Evolutionary conservation across 2,888 invertebrate genomes (phyloP), one percentile per base, ranked within the genome.

Genomic region (Phymatocera aterrima): DNA sequence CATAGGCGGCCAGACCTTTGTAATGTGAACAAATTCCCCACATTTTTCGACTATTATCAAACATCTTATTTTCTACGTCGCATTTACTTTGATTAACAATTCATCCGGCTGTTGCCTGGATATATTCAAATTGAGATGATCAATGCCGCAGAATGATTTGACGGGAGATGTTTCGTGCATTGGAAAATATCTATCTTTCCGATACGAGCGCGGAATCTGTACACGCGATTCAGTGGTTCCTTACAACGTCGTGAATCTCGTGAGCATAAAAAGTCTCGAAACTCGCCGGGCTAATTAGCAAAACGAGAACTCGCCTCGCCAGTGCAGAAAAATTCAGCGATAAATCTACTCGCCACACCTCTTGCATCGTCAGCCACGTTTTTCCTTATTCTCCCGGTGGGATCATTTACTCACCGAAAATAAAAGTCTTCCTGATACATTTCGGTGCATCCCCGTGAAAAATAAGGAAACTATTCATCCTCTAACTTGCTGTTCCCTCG

Each of bases 271-370:
- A 21, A 46, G 28, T 24, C 10, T 0, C 18, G 1, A 68, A 68
- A 68, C 68, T 46, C 21, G 28, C 24, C 46, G 24, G 46, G 28
- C 28, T 68, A 46, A 68, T 68, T 68, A 68, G 24, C 43, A 46
- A 46, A 2, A n/a, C 43, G 24, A 46, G 40, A 68, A 15, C n/a
- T 68, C 24, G 43, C 28, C 18, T 12, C 24, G 4, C n/a, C n/a
- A n/a, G n/a, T n/a, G 46, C 24, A 15, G 40, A 46, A 46, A 21
- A 68, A 43, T 68, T 68, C 43, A 12, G 46, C 68, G 10, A 46
- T 65, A 65, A 65, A 65, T 68, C 15, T 31, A 18, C 5, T 28
- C 43, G 68, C 68, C 68, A 46, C 68, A 43, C 68, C 68, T 6
- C 6, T 46, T n/a, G 46, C 15, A 24, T 68, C 24, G 18, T 8